A percentile compares a stretch with the other conserved stretches of the same genome.
phyloP scores from a whole-genome alignment of 2,888 invertebrate species.

The Sesia apiformis region DNA sequence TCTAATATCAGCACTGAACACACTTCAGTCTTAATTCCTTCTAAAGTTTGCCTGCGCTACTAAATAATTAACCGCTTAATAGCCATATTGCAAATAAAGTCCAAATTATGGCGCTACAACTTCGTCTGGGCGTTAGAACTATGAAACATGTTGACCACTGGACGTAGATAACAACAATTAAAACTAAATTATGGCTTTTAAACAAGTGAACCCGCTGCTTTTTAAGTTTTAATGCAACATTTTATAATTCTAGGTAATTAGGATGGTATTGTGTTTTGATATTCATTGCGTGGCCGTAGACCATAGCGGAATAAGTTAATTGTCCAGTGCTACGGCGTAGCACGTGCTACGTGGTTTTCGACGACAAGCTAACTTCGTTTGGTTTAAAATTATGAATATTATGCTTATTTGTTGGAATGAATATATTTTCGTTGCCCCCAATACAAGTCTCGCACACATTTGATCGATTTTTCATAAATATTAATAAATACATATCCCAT shows the following conservation, averaged over 20 bases:
- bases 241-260: not conserved
- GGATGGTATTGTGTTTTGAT: not conserved
- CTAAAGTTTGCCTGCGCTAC: constrained; percentile 31
- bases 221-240: not conserved
- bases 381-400: too few species aligned
- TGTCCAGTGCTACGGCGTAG: not conserved
- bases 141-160: constrained; percentile 27
- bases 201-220: not conserved
- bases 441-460: too few species aligned
- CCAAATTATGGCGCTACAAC: constrained; percentile 58
- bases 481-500: too few species aligned
- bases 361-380: not conserved
- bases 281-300: not conserved
- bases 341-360: not conserved
- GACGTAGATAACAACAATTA: constrained; percentile 1
- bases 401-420: too few species aligned
- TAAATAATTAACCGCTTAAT: constrained; percentile 68
- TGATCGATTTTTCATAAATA: too few species aligned
- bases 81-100: constrained; percentile 64
- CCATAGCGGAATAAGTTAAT: not conserved
- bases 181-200: not conserved
- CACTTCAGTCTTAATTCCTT: constrained; percentile 5
- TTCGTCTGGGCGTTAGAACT: constrained; percentile 28
- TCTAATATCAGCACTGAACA: not conserved
- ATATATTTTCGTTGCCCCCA: too few species aligned